Conservation (phyloP, 1,140 invertebrate species). For the Ganaspis sp. region DNA sequence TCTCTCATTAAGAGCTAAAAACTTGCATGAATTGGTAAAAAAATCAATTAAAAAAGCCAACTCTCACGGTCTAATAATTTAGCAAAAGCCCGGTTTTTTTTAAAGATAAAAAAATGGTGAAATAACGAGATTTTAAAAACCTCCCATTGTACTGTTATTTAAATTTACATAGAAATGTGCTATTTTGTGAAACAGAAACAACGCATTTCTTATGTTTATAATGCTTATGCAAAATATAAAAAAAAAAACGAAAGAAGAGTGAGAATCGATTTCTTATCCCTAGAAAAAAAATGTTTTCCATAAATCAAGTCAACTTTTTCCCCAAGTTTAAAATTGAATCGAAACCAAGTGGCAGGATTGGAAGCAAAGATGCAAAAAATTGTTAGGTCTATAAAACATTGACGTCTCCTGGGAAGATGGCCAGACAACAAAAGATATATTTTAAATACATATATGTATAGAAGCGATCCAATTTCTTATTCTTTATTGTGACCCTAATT, state of each 20-base stretch:
- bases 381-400: conserved; percentile 20
- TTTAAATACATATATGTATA: background rate
- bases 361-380: conserved; percentile 1
- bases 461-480: background rate
- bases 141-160: background rate
- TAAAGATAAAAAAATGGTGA: background rate
- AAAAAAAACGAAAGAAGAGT: background rate
- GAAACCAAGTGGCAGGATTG: background rate
- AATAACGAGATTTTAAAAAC: background rate
- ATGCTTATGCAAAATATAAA: too few species aligned
- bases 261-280: background rate
- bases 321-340: background rate
- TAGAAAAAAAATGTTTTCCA: background rate
- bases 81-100: background rate
- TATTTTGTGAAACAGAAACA: background rate
- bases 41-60: background rate
- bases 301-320: conserved; percentile 11
- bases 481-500: background rate
- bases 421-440: background rate
- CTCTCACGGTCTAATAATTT: conserved; percentile 2
- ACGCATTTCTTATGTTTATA: background rate
- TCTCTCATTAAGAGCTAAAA: background rate
- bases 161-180: background rate
- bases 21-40: background rate
- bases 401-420: background rate